Evolutionary conservation across 1,140 invertebrate genomes (phyloP).

Genomic region (Sycophaga agraensis): DNA sequence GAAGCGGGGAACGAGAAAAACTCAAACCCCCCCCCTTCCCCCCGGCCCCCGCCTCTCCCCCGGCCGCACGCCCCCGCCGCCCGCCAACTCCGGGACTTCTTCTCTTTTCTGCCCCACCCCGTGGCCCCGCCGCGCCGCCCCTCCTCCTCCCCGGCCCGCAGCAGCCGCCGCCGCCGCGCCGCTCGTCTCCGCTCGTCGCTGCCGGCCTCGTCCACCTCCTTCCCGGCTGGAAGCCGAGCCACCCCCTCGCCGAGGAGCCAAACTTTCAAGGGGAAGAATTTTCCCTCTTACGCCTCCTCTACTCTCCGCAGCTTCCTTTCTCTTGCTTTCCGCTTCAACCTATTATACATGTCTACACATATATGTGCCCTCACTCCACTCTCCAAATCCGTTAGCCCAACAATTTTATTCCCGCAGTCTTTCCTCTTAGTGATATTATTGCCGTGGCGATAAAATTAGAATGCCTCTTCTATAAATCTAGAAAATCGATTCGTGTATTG

Average conservation of each 20-base stretch:
- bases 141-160: slow-evolving; percentile 33
- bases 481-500: too few species aligned
- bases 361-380: neutral
- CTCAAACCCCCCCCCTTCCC: slow-evolving; percentile 7
- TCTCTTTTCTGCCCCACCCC: neutral
- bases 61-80: neutral
- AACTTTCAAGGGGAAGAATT: slow-evolving; percentile 46
- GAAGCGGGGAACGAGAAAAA: slow-evolving; percentile 30
- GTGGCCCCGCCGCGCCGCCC: slow-evolving; percentile 30
- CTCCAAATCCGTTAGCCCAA: too few species aligned
- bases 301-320: slow-evolving; percentile 28
- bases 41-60: too few species aligned
- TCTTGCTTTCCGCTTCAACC: slow-evolving; percentile 23
- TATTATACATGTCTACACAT: neutral
- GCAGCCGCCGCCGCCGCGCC: neutral
- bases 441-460: too few species aligned
- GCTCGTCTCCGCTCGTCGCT: neutral
- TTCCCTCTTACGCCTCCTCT: slow-evolving; percentile 23
- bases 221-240: slow-evolving; percentile 8
- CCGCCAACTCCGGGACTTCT: slow-evolving; percentile 1
- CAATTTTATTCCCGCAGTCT: too few species aligned
- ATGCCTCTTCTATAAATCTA: too few species aligned
- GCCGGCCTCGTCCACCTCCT: slow-evolving; percentile 23
- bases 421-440: too few species aligned
- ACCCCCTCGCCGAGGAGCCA: slow-evolving; percentile 31